Percentiles rank a stretch among this genome's conserved stretches.
These are phyloP conservation scores for Muntiacus reevesi DNA, from an alignment of 2,113 vertebrate genomes.

Conservation along the genomic window DNA sequence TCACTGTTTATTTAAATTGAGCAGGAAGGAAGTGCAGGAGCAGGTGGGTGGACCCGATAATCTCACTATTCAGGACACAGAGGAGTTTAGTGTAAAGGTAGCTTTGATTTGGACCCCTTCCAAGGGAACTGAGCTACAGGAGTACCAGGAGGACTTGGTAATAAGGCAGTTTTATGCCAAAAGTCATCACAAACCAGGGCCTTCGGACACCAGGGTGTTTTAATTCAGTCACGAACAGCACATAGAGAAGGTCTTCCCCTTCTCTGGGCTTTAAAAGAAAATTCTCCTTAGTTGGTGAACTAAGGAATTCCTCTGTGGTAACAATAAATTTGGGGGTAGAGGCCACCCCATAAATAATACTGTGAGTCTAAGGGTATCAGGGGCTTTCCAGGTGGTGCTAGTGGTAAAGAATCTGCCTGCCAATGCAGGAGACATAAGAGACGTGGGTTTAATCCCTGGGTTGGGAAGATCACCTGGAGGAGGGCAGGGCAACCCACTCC, in stretches of 20 bases:
- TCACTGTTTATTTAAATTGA: slow-evolving; percentile 47
- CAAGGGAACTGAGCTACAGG: neutral
- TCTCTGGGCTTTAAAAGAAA: neutral
- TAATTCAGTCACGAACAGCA: neutral
- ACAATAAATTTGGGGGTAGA: neutral
- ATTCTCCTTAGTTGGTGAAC: neutral
- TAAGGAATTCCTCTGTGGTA: neutral
- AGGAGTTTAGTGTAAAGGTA: slow-evolving; percentile 5
- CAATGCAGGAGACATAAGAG: neutral
- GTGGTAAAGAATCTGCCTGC: neutral
- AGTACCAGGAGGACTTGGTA: neutral
- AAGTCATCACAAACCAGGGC: neutral
- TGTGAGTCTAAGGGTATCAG: neutral
- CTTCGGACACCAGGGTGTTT: neutral
- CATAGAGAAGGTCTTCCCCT: neutral
- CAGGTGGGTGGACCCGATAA: slow-evolving; percentile 23
- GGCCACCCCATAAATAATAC: neutral
- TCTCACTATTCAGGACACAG: slow-evolving; percentile 23
- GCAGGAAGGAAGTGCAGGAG: slow-evolving; percentile 51
- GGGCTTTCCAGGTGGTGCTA: neutral
- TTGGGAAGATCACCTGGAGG: neutral
- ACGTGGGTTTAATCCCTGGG: neutral
- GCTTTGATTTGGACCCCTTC: neutral
- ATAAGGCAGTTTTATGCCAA: neutral
- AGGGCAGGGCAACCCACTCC: neutral